Percentiles rank a stretch among this genome's conserved stretches.
phyloP scores from a whole-genome alignment of 1,140 invertebrate species.

The Listronotus bonariensis region DNA sequence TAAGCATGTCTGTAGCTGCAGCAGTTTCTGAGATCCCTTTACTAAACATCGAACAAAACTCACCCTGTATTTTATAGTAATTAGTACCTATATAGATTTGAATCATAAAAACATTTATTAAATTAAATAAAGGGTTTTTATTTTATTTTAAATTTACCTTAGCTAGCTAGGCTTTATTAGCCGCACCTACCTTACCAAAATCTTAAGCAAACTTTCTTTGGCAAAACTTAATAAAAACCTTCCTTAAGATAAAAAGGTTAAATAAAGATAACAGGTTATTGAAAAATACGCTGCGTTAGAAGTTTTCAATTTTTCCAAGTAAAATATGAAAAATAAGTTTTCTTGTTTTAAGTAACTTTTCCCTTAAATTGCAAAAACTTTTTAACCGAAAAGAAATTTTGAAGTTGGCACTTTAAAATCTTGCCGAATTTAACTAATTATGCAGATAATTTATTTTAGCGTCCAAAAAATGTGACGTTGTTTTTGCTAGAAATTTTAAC shows the following conservation, averaged over 20 bases:
- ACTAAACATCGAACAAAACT: too few species aligned
- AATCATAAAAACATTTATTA: too few species aligned
- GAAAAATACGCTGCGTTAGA: constrained; percentile 23
- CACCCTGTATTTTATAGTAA: too few species aligned
- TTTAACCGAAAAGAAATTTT: constrained; percentile 27
- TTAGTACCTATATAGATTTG: too few species aligned
- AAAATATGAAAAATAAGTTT: constrained; percentile 33
- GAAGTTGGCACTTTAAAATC: constrained; percentile 27
- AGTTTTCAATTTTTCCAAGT: constrained; percentile 26
- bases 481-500: constrained; percentile 26
- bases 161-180: too few species aligned
- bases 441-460: constrained; percentile 29
- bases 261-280: constrained; percentile 33
- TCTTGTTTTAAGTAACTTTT: constrained; percentile 23
- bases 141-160: too few species aligned
- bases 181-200: too few species aligned
- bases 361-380: constrained; percentile 28
- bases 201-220: not conserved
- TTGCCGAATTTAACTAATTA: constrained; percentile 32
- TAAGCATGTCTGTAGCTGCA: too few species aligned
- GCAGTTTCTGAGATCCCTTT: too few species aligned
- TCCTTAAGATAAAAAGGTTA: not conserved
- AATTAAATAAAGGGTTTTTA: too few species aligned
- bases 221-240: constrained; percentile 2
- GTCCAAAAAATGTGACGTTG: constrained; percentile 28